Percentiles rank a stretch among this genome's conserved stretches.
phyloP scores from a whole-genome alignment of 2,113 vertebrate genomes.

The Pelecanus crispus region DNA sequence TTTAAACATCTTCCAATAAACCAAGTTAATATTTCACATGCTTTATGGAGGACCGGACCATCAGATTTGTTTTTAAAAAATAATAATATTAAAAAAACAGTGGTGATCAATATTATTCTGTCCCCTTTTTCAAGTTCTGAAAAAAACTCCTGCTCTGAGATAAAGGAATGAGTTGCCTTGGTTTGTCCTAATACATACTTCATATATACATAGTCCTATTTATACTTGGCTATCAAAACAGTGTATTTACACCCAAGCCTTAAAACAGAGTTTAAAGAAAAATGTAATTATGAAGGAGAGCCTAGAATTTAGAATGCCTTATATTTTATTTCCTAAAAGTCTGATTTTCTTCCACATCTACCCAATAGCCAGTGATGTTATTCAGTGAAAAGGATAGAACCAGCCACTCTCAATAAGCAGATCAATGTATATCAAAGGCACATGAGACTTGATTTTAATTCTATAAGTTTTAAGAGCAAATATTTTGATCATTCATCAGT shows the following conservation, averaged over 20 bases:
- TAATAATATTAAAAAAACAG: background rate
- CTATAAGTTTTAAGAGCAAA: background rate
- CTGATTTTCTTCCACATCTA: background rate
- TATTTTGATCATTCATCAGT: background rate
- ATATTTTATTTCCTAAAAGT: background rate
- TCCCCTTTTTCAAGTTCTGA: background rate
- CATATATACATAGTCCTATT: background rate
- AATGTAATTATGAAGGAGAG: background rate
- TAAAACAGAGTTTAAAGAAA: background rate
- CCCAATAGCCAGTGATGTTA: background rate
- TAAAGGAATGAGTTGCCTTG: background rate
- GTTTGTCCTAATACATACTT: background rate
- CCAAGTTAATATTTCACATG: background rate
- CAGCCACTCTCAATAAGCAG: background rate
- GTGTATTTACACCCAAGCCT: background rate
- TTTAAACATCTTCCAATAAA: background rate
- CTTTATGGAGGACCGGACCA: background rate
- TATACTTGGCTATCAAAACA: background rate
- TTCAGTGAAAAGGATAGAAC: background rate
- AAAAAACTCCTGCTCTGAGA: background rate
- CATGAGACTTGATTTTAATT: background rate
- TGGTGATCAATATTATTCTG: background rate
- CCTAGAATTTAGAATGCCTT: background rate
- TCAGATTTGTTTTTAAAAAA: background rate
- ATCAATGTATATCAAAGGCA: background rate